These are phyloP conservation scores for Masticophis lateralis DNA, from an alignment of 2,797 vertebrate species.

Conservation along the genomic window DNA sequence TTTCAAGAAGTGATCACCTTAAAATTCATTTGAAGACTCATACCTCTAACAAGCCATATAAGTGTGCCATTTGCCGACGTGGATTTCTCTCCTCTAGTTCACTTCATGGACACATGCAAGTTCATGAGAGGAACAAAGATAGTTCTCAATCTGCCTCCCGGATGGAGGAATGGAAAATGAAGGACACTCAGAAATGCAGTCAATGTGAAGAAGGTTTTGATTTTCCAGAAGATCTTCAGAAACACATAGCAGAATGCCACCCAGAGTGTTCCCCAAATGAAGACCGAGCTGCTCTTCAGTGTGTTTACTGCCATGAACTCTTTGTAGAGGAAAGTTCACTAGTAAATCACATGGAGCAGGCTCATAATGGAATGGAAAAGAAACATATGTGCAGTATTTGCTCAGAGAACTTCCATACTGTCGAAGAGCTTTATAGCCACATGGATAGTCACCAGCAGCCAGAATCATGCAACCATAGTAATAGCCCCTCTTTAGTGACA, in stretches of 20 bases:
- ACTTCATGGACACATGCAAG: slow-evolving; percentile 98
- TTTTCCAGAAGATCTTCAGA: slow-evolving; percentile 95
- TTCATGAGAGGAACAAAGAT: slow-evolving; percentile 93
- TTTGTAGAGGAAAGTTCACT: slow-evolving; percentile 92
- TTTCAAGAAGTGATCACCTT: slow-evolving; percentile 97
- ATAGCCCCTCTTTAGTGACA: slow-evolving; percentile 94
- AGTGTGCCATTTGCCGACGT: slow-evolving; percentile 95
- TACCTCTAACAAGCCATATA: slow-evolving; percentile 98
- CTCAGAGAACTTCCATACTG: slow-evolving; percentile 90
- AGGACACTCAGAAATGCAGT: slow-evolving; percentile 95
- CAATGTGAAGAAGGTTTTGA: slow-evolving; percentile 98
- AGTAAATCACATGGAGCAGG: slow-evolving; percentile 92
- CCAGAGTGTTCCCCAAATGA: slow-evolving; percentile 94
- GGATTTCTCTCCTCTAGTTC: slow-evolving; percentile 97
- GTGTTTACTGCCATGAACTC: slow-evolving; percentile 95
- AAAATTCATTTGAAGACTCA: slow-evolving; percentile 99
- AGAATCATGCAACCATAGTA: slow-evolving; percentile 96
- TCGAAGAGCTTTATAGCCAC: slow-evolving; percentile 95
- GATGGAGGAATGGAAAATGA: slow-evolving; percentile 92
- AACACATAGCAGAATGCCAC: slow-evolving; percentile 96
- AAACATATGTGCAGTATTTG: slow-evolving; percentile 92
- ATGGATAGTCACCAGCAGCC: slow-evolving; percentile 97
- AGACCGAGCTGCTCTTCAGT: slow-evolving; percentile 89
- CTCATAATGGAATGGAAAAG: slow-evolving; percentile 85
- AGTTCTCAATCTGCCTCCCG: slow-evolving; percentile 81